Percentiles rank a stretch among this genome's conserved stretches.
Conservation (phyloP, 2,797 vertebrate species). For the Limosa lapponica region DNA sequence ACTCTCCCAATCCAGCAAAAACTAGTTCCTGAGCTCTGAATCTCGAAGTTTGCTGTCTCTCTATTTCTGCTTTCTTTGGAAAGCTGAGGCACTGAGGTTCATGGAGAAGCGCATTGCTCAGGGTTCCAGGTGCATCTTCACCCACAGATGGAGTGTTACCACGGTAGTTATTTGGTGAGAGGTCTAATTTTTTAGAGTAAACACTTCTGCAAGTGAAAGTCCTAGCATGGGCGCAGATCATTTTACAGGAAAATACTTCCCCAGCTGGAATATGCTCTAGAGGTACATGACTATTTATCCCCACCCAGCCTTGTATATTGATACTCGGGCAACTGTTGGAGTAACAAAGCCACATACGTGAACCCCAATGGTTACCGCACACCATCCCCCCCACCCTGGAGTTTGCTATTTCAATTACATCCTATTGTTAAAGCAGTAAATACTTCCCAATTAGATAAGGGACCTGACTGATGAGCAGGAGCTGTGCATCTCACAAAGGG, state of each 20-base stretch:
- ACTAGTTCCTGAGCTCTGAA: background rate
- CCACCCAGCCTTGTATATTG: background rate
- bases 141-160: background rate
- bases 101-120: fast-evolving
- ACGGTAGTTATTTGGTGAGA: fast-evolving
- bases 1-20: background rate
- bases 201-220: background rate
- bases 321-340: background rate
- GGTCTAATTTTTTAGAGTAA: background rate
- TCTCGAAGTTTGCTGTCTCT: background rate
- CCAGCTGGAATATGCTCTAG: background rate
- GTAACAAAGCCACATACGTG: background rate
- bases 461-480: background rate
- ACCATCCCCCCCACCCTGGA: fast-evolving
- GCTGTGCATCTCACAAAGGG: background rate
- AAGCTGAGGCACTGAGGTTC: background rate
- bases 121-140: background rate
- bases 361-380: background rate
- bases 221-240: fast-evolving
- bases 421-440: background rate
- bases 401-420: background rate
- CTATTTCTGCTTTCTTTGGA: background rate
- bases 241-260: background rate
- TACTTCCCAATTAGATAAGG: background rate
- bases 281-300: background rate